These are phyloP conservation scores for Sepiola atlantica DNA, from an alignment of 2,888 invertebrate species.

Conservation along the genomic window DNA sequence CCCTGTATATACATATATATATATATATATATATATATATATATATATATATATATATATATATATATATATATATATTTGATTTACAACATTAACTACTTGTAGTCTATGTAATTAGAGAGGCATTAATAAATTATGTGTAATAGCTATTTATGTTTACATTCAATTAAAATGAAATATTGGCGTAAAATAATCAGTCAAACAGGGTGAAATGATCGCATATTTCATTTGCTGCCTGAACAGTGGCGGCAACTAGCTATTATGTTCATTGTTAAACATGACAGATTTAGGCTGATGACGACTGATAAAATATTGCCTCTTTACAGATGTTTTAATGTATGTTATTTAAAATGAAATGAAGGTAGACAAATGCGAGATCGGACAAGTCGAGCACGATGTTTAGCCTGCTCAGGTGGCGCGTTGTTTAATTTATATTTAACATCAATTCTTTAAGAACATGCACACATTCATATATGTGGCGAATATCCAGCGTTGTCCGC, in stretches of 20 bases:
- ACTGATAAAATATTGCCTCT: neutral
- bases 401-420: neutral
- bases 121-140: too few relatives aligned
- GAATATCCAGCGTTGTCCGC: too few relatives aligned
- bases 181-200: too few relatives aligned
- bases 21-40: too few relatives aligned
- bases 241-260: neutral
- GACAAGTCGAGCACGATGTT: neutral
- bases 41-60: too few relatives aligned
- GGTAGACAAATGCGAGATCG: neutral
- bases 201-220: neutral
- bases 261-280: neutral
- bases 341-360: neutral
- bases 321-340: neutral
- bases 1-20: too few relatives aligned
- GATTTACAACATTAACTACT: too few relatives aligned
- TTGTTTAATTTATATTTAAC: neutral
- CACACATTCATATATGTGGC: too few relatives aligned
- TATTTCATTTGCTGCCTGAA: neutral
- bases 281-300: neutral
- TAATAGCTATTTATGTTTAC: too few relatives aligned
- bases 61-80: too few relatives aligned
- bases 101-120: too few relatives aligned
- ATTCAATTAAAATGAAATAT: too few relatives aligned
- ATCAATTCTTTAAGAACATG: neutral